Conservation (phyloP, 2,113 vertebrate genomes). For the Meles meles region DNA sequence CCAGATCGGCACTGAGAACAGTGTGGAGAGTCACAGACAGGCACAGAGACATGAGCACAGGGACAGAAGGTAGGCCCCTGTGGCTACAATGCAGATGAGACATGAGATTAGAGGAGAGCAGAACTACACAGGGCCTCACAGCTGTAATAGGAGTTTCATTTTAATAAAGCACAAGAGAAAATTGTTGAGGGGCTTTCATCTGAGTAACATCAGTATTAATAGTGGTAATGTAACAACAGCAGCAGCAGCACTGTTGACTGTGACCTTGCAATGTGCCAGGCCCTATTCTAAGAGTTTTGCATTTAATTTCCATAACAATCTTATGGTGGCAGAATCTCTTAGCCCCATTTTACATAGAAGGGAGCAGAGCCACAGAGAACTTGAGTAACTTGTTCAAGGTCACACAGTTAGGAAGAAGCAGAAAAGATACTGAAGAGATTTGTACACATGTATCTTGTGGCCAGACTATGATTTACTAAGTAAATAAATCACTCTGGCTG, state of each 20-base stretch:
- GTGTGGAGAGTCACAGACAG: rapidly evolving
- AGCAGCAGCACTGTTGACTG: not conserved
- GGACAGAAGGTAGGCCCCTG: not conserved
- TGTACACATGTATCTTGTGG: not conserved
- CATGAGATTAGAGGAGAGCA: not conserved
- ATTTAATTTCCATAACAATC: not conserved
- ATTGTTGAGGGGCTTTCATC: not conserved
- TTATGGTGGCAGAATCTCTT: not conserved
- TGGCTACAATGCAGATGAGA: not conserved
- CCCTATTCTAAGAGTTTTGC: not conserved
- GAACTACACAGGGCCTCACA: not conserved
- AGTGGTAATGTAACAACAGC: no score
- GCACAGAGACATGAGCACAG: not conserved
- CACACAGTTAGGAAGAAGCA: not conserved
- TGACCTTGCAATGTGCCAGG: not conserved
- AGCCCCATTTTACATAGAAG: not conserved
- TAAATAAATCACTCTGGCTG: not conserved
- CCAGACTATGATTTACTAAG: not conserved
- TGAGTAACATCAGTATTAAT: not conserved
- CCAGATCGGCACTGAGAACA: not conserved
- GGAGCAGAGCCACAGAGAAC: not conserved
- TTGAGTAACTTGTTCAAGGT: not conserved
- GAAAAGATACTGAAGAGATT: not conserved
- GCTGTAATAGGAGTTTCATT: not conserved
- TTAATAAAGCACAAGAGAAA: not conserved